These are phyloP conservation scores for Plebejus melissa DNA, from an alignment of 2,888 invertebrate species.

Conservation along the genomic window DNA sequence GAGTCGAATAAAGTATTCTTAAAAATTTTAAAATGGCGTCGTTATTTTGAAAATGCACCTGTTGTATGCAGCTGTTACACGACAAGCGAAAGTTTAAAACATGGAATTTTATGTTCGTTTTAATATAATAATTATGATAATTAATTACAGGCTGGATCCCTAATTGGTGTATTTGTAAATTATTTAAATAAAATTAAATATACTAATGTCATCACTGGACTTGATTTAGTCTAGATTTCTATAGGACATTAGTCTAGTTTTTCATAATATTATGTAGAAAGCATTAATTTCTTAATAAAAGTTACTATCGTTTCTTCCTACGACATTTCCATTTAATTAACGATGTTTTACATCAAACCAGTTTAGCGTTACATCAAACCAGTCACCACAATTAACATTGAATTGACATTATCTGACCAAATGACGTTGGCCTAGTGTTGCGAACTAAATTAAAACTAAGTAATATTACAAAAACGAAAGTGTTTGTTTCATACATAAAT, in stretches of 20 bases:
- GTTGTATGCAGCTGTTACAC: slow-evolving; percentile 11
- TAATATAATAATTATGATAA: not conserved
- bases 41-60: slow-evolving; percentile 23
- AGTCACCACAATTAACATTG: too few relatives aligned
- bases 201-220: not conserved
- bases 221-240: not conserved
- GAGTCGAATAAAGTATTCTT: not conserved
- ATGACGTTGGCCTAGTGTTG: too few relatives aligned
- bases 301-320: too few relatives aligned
- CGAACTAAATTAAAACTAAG: too few relatives aligned
- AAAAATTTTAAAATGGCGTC: slow-evolving; percentile 17
- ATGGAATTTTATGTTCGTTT: not conserved
- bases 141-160: not conserved
- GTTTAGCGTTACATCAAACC: too few relatives aligned
- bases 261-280: not conserved
- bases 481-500: too few relatives aligned
- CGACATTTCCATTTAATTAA: too few relatives aligned
- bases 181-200: not conserved
- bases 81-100: slow-evolving; percentile 6
- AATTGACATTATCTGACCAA: too few relatives aligned
- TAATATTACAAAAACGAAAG: too few relatives aligned
- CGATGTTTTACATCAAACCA: too few relatives aligned
- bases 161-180: not conserved
- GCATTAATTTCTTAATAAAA: too few relatives aligned
- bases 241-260: not conserved